Conservation (phyloP, 2,113 vertebrate species). For the Hucho hucho region DNA sequence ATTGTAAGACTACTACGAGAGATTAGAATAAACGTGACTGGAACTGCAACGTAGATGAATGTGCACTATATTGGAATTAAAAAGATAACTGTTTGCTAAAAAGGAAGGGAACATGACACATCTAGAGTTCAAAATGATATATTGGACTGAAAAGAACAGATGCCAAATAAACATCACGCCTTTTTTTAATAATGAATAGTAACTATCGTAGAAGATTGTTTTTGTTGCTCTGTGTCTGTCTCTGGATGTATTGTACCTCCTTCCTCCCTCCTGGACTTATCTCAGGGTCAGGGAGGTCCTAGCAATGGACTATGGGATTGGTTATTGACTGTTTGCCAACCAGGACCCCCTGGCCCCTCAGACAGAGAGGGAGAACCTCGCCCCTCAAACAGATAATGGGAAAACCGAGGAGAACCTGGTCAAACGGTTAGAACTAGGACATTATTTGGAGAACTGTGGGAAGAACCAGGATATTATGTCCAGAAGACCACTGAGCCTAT, state of each 20-base stretch:
- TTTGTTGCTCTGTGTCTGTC: slow-evolving; percentile 42
- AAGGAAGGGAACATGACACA: slow-evolving; percentile 1
- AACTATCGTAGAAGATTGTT: slow-evolving; percentile 38
- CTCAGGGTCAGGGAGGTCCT: slow-evolving; percentile 38
- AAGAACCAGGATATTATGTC: slow-evolving; percentile 26
- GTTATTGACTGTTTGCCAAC: slow-evolving; percentile 47
- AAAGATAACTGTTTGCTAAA: slow-evolving; percentile 24
- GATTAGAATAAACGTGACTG: slow-evolving; percentile 39
- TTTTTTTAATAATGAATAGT: slow-evolving; percentile 45
- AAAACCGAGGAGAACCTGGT: slow-evolving; percentile 26
- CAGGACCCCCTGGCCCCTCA: slow-evolving; percentile 29
- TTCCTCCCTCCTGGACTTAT: slow-evolving; percentile 38
- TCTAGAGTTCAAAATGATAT: slow-evolving; percentile 16
- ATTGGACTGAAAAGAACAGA: slow-evolving; percentile 57
- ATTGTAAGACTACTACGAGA: slow-evolving; percentile 36
- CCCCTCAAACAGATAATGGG: slow-evolving; percentile 14
- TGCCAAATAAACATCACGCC: slow-evolving; percentile 66
- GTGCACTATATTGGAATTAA: slow-evolving; percentile 25
- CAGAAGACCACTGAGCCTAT: slow-evolving; percentile 44
- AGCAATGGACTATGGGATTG: slow-evolving; percentile 43
- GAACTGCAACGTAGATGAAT: slow-evolving; percentile 56
- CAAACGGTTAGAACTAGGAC: slow-evolving; percentile 7
- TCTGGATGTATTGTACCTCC: slow-evolving; percentile 23
- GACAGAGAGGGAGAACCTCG: background rate
- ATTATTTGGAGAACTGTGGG: background rate